Base-by-base conservation (phyloP, 1,140 invertebrate species). In the Leptinotarsa texana region DNA sequence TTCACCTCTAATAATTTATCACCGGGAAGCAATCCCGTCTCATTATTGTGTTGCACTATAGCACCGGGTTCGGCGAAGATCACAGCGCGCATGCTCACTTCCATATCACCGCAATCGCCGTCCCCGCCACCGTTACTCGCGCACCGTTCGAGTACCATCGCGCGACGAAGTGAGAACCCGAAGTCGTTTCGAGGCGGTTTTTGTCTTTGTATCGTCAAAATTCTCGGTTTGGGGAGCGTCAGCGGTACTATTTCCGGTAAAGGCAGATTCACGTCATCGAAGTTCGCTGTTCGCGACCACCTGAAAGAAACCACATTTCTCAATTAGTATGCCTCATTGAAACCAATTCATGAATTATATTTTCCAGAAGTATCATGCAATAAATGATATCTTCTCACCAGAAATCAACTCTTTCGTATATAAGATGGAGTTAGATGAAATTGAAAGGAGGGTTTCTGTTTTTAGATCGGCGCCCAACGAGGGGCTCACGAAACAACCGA, bases 1-100 rank as follows among this genome's bases (percentile, higher is more conserved):
- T 98, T 97, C 11, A 99, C 95, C 88, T 97, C 94, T 74, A 98
- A 88, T 1, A 99, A 89, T 80, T 94, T 89, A 87, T 99, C 97
- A 13, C 97, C 97, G 51, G 97, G 96, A 63, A 98, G 84, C 13
- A 98, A 87, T n/a, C 93, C 94, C 22, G 93, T 94, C 74, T 95
- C 91, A 83, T 92, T 92, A 68, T 91, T 89, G 79, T 92, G 89
- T 69, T 92, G 91, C 42, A 91, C 89, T 81, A 93, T 89, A n/a
- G 90, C 91, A 49, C 94, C 94, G 1, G 97, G 96, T 85, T 98
- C 96, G 6, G 96, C 96, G 83, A 98, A 95, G 67, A 96, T 95
- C 3, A 97, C 94, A 47, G 93, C 90, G 76, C 92, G 91, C 84
- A 92, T 86, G n/a, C 86, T 88, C 63, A 89, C 85, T 74, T 88